Conservation (phyloP, 2,113 vertebrate species). For the Synchiropus splendidus region DNA sequence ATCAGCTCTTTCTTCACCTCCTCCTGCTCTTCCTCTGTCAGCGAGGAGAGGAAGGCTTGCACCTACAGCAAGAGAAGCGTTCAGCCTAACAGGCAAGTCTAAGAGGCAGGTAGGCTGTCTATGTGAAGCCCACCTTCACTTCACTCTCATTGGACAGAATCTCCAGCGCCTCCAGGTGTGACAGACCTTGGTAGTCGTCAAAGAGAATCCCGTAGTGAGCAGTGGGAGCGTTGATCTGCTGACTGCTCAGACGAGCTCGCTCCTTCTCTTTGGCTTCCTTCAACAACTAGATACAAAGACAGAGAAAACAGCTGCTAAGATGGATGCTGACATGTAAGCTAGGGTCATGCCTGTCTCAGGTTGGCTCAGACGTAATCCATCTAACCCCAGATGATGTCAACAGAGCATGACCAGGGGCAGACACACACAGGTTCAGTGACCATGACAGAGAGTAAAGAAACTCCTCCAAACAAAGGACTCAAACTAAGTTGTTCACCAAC, state of each 20-base stretch:
- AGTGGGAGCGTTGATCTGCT: constrained; percentile 75
- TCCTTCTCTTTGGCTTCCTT: constrained; percentile 96
- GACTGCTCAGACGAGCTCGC: constrained; percentile 76
- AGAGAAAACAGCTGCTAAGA: neutral
- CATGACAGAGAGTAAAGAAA: neutral
- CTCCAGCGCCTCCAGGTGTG: constrained; percentile 96
- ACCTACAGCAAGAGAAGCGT: constrained; percentile 68
- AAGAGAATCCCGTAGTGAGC: constrained; percentile 93
- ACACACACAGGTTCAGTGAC: too few species aligned
- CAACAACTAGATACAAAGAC: constrained; percentile 72
- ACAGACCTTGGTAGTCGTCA: constrained; percentile 93
- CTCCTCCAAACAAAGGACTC: too few species aligned
- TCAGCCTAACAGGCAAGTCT: neutral
- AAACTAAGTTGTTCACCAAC: too few species aligned
- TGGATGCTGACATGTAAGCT: too few species aligned
- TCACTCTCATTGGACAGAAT: constrained; percentile 97
- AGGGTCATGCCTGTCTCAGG: neutral
- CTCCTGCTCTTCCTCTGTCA: constrained; percentile 76
- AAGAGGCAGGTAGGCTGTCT: neutral
- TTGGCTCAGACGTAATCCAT: too few species aligned
- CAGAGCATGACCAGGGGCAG: too few species aligned
- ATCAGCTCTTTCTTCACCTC: constrained; percentile 80
- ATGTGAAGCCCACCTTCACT: constrained; percentile 67
- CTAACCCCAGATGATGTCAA: too few species aligned
- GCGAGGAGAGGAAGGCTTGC: constrained; percentile 77